These are phyloP conservation scores for Microcaecilia unicolor DNA, from an alignment of 2,797 vertebrate species.

Conservation along the genomic window DNA sequence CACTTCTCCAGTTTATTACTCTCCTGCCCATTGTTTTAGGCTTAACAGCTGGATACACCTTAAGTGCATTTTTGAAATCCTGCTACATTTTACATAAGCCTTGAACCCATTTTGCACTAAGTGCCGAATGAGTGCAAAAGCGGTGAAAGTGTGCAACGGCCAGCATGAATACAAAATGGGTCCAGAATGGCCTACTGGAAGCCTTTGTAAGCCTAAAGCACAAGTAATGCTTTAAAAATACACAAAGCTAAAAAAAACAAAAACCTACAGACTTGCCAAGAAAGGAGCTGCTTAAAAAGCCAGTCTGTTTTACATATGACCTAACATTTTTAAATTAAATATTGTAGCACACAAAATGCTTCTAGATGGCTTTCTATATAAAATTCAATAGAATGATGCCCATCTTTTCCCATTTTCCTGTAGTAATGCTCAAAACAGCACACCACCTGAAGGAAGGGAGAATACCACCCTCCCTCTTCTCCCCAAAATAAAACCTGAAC, in stretches of 20 bases:
- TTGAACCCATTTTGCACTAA: conserved; percentile 10
- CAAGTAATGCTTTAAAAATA: no score
- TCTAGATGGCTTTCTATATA: conserved; percentile 34
- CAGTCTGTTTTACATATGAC: conserved; percentile 6
- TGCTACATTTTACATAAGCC: neutral
- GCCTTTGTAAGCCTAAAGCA: conserved; percentile 32
- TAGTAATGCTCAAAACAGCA: neutral
- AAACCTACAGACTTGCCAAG: no score
- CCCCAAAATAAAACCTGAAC: no score
- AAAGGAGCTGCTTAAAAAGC: neutral
- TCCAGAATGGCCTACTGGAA: conserved; percentile 8
- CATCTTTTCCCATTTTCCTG: no score
- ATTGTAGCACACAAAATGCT: conserved; percentile 20
- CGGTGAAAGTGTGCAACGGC: neutral
- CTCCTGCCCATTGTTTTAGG: conserved; percentile 30
- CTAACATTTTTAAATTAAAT: neutral
- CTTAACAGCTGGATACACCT: conserved; percentile 20
- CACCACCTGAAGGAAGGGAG: conserved; percentile 12
- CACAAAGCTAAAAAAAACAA: neutral
- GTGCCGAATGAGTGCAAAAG: conserved; percentile 12
- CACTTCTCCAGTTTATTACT: conserved; percentile 14
- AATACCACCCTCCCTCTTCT: no score
- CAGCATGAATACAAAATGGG: neutral
- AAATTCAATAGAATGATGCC: no score
- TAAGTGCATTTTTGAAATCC: conserved; percentile 3